A percentile compares a stretch with the other conserved stretches of the same genome.
Evolutionary conservation across 2,113 vertebrate genomes (phyloP).

Genomic region (Gallinago jamesoni): DNA sequence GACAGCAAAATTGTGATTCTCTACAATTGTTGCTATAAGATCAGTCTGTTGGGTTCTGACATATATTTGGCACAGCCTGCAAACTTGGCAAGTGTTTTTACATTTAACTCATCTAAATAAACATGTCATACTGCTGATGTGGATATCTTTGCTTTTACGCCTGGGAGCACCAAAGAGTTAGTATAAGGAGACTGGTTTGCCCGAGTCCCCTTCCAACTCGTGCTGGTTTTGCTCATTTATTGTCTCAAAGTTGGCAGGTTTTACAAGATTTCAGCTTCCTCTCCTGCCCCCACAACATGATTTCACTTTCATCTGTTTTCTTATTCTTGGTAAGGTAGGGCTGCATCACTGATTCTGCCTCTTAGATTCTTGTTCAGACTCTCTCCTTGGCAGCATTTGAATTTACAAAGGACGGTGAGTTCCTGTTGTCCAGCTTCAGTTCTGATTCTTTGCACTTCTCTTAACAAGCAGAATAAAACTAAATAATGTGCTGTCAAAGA

Average conservation of each 20-base stretch:
- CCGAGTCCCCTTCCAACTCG: neutral
- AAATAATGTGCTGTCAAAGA: neutral
- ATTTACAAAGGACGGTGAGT: neutral
- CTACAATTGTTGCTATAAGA: neutral
- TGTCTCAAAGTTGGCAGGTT: neutral
- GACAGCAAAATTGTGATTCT: neutral
- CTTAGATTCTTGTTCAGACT: neutral
- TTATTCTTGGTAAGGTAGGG: neutral
- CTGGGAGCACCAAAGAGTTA: neutral
- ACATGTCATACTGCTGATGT: slow-evolving; percentile 26
- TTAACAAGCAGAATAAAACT: neutral
- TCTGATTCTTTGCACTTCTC: neutral
- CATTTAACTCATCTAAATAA: slow-evolving; percentile 55
- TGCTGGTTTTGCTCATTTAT: slow-evolving; percentile 9
- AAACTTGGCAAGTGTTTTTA: slow-evolving; percentile 47
- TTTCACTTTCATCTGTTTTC: neutral
- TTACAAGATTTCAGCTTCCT: neutral
- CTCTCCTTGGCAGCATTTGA: neutral
- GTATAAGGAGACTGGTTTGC: neutral
- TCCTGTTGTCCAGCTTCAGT: neutral
- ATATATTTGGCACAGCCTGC: slow-evolving; percentile 18
- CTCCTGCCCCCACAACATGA: accelerated
- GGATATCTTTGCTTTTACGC: neutral
- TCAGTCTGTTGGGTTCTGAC: slow-evolving; percentile 28
- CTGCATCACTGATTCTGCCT: neutral